A percentile compares a stretch with the other conserved stretches of the same genome.
Evolutionary conservation across 2,113 vertebrate species (phyloP).

Genomic region (Phodopus roborovskii): DNA sequence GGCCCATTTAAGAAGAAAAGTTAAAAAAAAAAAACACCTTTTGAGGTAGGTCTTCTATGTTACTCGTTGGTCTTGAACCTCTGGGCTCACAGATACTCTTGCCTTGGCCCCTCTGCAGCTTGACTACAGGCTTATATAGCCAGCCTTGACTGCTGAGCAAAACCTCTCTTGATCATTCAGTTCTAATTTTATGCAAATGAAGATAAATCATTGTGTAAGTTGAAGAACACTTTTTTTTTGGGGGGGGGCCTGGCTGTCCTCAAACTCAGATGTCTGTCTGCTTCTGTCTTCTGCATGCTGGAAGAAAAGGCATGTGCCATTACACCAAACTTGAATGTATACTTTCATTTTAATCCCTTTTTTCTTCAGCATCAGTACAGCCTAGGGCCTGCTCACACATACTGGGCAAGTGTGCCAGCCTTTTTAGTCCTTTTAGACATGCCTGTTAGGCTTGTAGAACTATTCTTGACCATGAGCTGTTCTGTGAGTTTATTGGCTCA

Average conservation of each 20-base stretch:
- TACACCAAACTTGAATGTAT: neutral
- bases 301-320: neutral
- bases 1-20: neutral
- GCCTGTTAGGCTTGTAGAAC: neutral
- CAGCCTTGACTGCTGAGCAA: neutral
- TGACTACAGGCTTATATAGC: neutral
- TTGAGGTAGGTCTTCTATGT: neutral
- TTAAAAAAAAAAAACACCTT: neutral
- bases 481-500: neutral
- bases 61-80: neutral
- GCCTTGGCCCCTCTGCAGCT: neutral
- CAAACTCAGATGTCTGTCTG: neutral
- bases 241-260: too few species aligned
- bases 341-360: neutral
- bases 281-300: neutral
- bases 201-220: neutral
- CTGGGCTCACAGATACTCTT: neutral
- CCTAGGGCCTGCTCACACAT: neutral
- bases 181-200: conserved; percentile 46
- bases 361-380: neutral
- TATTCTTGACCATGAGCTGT: neutral
- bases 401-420: neutral
- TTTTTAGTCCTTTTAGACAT: neutral
- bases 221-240: neutral
- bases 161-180: conserved; percentile 3